Conservation (phyloP, 2,888 invertebrate genomes). For the Boloria selene region DNA sequence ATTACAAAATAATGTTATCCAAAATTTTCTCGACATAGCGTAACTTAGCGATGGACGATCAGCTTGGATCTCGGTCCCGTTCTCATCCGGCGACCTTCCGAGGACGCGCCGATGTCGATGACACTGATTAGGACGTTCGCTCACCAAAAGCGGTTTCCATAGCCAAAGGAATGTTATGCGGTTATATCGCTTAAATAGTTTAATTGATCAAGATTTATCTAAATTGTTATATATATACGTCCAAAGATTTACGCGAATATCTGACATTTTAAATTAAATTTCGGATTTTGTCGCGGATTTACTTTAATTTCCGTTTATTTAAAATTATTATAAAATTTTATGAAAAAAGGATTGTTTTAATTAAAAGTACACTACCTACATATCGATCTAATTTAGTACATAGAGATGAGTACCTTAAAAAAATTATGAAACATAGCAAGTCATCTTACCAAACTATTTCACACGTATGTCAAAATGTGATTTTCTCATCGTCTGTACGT, state of each 20-base stretch:
- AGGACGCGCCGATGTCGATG: conserved; percentile 61
- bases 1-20: neutral
- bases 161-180: neutral
- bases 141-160: conserved; percentile 19
- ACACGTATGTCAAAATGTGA: conserved; percentile 11
- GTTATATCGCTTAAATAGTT: neutral
- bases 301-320: too few relatives aligned
- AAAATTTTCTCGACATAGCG: neutral
- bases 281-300: too few relatives aligned
- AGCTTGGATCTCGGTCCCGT: conserved; percentile 47
- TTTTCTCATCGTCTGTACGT: neutral
- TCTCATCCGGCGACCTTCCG: conserved; percentile 56
- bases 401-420: too few relatives aligned
- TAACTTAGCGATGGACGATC: conserved; percentile 18
- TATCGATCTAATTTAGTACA: too few relatives aligned
- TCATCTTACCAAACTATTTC: conserved; percentile 12
- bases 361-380: too few relatives aligned
- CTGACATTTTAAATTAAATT: too few relatives aligned
- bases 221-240: too few relatives aligned
- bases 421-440: neutral
- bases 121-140: conserved; percentile 46
- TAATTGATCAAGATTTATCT: too few relatives aligned
- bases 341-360: too few relatives aligned
- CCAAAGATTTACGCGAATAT: too few relatives aligned
- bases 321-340: too few relatives aligned